These are phyloP conservation scores for Chrysopilus asiliformis DNA, from an alignment of 2,888 invertebrate genomes.

Conservation along the genomic window DNA sequence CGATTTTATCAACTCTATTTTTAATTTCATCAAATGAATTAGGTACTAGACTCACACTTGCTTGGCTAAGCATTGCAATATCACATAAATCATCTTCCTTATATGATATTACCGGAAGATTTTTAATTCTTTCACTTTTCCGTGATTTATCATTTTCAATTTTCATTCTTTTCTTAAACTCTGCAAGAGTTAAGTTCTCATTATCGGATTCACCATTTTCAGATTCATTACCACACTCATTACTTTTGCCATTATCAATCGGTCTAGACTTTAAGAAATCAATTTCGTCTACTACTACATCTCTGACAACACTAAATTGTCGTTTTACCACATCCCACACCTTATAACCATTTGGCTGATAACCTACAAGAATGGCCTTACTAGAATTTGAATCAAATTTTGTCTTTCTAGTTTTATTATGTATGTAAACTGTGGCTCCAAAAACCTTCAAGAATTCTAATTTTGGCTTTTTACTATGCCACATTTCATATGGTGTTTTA, in stretches of 20 bases:
- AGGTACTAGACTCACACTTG: slow-evolving; percentile 10
- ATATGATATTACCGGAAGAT: slow-evolving; percentile 1
- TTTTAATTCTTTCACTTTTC: slow-evolving; percentile 9
- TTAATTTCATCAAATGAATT: slow-evolving; percentile 14
- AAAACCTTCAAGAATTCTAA: slow-evolving; percentile 23
- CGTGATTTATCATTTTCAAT: slow-evolving; percentile 1
- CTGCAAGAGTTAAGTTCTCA: neutral
- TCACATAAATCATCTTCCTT: slow-evolving; percentile 5
- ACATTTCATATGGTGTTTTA: slow-evolving; percentile 30
- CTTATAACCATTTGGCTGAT: slow-evolving; percentile 26
- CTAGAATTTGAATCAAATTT: slow-evolving; percentile 26
- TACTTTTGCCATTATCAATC: neutral
- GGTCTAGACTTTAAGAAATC: slow-evolving; percentile 19
- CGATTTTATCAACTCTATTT: slow-evolving; percentile 10
- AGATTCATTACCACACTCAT: slow-evolving; percentile 2
- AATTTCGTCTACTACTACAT: slow-evolving; percentile 25
- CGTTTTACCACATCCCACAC: slow-evolving; percentile 21
- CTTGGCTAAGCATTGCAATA: no score
- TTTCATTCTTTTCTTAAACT: neutral
- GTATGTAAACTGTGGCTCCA: slow-evolving; percentile 23
- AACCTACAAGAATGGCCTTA: slow-evolving; percentile 25
- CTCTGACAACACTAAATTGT: slow-evolving; percentile 22
- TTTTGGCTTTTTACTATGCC: slow-evolving; percentile 26
- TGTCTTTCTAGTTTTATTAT: slow-evolving; percentile 21
- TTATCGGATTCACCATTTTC: slow-evolving; percentile 2